These are phyloP conservation scores for Macaria liturata DNA, from an alignment of 2,888 invertebrate species.

Conservation along the genomic window DNA sequence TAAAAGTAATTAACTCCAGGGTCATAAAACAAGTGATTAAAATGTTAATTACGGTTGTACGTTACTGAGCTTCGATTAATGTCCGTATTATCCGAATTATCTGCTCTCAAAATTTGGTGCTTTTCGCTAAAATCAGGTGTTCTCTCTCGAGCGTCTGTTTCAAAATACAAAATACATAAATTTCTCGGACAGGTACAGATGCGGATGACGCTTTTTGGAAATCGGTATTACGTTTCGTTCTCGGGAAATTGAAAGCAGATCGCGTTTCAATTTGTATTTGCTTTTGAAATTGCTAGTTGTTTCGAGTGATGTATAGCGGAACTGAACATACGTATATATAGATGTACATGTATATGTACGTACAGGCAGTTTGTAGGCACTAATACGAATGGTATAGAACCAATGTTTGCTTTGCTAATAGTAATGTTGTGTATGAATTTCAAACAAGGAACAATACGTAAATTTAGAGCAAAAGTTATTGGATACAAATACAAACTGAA, in stretches of 20 bases:
- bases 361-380: no score
- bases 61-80: constrained; percentile 38
- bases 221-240: constrained; percentile 5
- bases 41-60: constrained; percentile 47
- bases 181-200: constrained; percentile 12
- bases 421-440: no score
- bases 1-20: constrained; percentile 41
- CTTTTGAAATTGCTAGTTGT: constrained; percentile 4
- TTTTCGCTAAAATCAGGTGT: constrained; percentile 1
- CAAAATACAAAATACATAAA: constrained; percentile 5
- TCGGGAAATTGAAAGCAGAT: constrained; percentile 5
- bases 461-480: no score
- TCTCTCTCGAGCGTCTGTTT: constrained; percentile 2
- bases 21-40: constrained; percentile 50
- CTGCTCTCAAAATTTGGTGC: not conserved
- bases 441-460: no score
- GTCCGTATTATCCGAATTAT: constrained; percentile 36
- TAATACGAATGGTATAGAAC: no score
- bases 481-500: no score
- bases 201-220: constrained; percentile 12
- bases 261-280: constrained; percentile 8
- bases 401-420: no score
- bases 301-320: not conserved
- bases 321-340: no score
- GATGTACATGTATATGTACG: no score